phyloP scores from a whole-genome alignment of 1,140 invertebrate genomes.

The Protaetia brevitarsis region DNA sequence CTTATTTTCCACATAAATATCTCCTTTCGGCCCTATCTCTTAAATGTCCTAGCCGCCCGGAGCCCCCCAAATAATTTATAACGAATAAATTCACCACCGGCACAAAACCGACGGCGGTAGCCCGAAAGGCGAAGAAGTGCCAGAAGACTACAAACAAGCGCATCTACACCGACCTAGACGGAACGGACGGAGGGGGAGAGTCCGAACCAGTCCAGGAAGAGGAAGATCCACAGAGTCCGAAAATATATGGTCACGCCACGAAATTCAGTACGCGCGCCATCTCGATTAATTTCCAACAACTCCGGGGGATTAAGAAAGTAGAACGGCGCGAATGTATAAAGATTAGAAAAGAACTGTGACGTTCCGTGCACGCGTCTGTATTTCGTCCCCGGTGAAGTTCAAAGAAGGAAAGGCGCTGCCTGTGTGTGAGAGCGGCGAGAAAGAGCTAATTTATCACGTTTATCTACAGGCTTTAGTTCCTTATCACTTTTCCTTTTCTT shows the following conservation, averaged over 20 bases:
- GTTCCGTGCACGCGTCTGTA: neutral
- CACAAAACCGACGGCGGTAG: neutral
- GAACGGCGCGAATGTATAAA: constrained; percentile 2
- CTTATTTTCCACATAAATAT: constrained; percentile 18
- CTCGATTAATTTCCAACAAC: constrained; percentile 6
- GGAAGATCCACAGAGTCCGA: constrained; percentile 9
- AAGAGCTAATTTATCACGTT: constrained; percentile 10
- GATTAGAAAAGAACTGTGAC: neutral
- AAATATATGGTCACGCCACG: constrained; percentile 15
- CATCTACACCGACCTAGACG: neutral
- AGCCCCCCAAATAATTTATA: constrained; percentile 13
- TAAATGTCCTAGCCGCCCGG: constrained; percentile 3
- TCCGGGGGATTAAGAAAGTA: constrained; percentile 4
- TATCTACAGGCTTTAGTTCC: neutral
- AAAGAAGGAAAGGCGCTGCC: too few species aligned
- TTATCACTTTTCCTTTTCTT: constrained; percentile 4
- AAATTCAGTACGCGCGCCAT: constrained; percentile 11
- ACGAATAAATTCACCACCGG: constrained; percentile 9
- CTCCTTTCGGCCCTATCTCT: constrained; percentile 13
- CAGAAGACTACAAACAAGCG: neutral
- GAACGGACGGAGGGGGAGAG: neutral
- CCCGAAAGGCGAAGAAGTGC: neutral
- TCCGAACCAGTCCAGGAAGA: too few species aligned
- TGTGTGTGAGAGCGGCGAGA: neutral
- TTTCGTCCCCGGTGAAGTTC: too few species aligned